These are phyloP conservation scores for Dorcus hopei DNA, from an alignment of 2,888 invertebrate species.

Conservation along the genomic window DNA sequence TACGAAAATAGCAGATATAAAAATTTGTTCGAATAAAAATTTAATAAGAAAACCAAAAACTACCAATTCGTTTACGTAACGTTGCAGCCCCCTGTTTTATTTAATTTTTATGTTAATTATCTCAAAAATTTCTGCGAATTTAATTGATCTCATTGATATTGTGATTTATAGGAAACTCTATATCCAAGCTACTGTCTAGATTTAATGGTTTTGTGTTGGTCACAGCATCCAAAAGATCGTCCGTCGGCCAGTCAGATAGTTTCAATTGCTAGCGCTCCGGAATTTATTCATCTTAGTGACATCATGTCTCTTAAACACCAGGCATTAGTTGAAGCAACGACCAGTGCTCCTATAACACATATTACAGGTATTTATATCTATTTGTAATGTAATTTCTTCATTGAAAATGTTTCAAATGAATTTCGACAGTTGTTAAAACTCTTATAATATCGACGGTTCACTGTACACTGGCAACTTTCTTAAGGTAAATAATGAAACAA, in stretches of 20 bases:
- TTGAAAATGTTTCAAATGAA: too few relatives aligned
- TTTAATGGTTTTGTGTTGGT: slow-evolving; percentile 95
- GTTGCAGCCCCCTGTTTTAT: not conserved
- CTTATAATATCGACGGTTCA: too few relatives aligned
- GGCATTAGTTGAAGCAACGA: slow-evolving; percentile 63
- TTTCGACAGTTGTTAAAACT: too few relatives aligned
- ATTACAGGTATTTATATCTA: slow-evolving; percentile 44
- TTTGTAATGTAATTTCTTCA: too few relatives aligned
- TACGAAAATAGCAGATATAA: too few relatives aligned
- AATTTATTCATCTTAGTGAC: slow-evolving; percentile 85
- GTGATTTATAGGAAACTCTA: slow-evolving; percentile 61
- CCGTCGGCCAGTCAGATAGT: slow-evolving; percentile 95
- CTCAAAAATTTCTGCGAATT: not conserved
- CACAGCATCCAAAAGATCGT: slow-evolving; percentile 77
- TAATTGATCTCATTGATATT: too few relatives aligned
- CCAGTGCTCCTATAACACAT: slow-evolving; percentile 51
- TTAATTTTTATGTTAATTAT: not conserved
- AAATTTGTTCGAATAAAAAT: too few relatives aligned
- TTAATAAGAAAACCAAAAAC: too few relatives aligned
- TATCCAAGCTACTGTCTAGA: slow-evolving; percentile 89
- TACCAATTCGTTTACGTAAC: too few relatives aligned
- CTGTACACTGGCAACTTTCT: too few relatives aligned
- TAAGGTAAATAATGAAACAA: too few relatives aligned
- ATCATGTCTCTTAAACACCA: slow-evolving; percentile 70
- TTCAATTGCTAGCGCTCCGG: slow-evolving; percentile 87